Evolutionary conservation across 1,140 invertebrate species (phyloP).

Genomic region (Apis cerana): DNA sequence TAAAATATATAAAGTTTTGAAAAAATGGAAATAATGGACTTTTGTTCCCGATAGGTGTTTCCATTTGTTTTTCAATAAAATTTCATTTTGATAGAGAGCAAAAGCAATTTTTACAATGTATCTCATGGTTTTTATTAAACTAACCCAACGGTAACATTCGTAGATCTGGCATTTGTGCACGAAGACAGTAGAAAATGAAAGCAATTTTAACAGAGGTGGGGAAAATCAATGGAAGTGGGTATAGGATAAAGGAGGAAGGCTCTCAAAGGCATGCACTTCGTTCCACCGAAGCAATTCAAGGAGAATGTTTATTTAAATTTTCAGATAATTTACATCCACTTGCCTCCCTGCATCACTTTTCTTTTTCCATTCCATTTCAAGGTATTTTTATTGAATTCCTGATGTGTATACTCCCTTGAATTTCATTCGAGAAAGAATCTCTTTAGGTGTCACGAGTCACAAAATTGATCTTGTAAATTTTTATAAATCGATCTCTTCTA

Average conservation of each 20-base stretch:
- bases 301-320: conserved; percentile 55
- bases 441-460: background rate
- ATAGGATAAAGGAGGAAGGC: conserved; percentile 36
- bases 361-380: background rate
- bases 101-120: background rate
- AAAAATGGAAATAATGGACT: background rate
- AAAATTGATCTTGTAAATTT: no score
- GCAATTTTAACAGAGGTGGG: conserved; percentile 30
- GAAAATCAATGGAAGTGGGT: conserved; percentile 31
- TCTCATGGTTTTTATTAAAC: background rate
- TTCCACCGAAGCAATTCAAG: conserved; percentile 38
- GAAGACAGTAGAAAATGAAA: conserved; percentile 43
- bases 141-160: background rate
- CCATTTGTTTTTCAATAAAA: no score
- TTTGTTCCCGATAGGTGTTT: background rate
- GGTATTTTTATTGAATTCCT: conserved; percentile 24
- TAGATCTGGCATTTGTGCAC: no score
- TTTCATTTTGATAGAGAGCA: background rate
- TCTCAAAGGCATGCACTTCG: conserved; percentile 43
- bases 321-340: conserved; percentile 64
- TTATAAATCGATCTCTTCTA: no score
- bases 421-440: background rate
- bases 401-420: conserved; percentile 16
- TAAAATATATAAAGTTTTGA: background rate
- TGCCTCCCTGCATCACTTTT: conserved; percentile 46